Evolutionary conservation across 2,888 invertebrate species (phyloP), one percentile per base, ranked within the genome.

Genomic region (Euzophera pinguis): DNA sequence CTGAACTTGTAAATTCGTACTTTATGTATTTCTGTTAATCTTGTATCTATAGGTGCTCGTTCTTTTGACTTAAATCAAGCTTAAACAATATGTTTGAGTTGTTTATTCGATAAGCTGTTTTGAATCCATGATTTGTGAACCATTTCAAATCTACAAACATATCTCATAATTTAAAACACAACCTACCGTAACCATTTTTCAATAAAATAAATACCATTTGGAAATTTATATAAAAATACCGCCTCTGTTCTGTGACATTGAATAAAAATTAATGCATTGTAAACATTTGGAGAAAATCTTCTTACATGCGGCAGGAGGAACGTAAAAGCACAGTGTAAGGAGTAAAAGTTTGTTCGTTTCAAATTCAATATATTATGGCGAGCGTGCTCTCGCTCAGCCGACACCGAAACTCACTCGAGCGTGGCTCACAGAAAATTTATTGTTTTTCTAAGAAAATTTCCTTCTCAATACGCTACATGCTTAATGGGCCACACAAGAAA

Each of bases 331-430:
- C 39, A 39, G 14, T 39, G 39, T 39, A 39, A 16, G 39, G 39
- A 39, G 16, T 39, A 16, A 39, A 89, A 90, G 83, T 89, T 90
- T 88, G 85, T 89, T 86, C 88, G 86, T 86, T 90, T 89, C 86
- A 87, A 87, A 90, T 90, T 88, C 89, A 90, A 90, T 90, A 89
- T 90, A 89, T 89, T 90, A 89, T 80, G 81, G 86, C 80, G 87
- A 79, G 89, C 89, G 89, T 86, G 89, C 88, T 83, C 84, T 78
- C 84, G 81, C 81, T 85, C 84, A 84, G 82, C 84, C 89, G 87
- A 88, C 89, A 87, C 84, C 81, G 83, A 87, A 88, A 87, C 87
- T 86, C 88, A 86, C 86, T 89, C 89, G 86, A 87, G 89, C 89
- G 87, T 80, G 75, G 78, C 86, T 82, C 82, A 78, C 82, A 77